phyloP scores from a whole-genome alignment of 2,113 vertebrate genomes.

The Calonectris borealis region DNA sequence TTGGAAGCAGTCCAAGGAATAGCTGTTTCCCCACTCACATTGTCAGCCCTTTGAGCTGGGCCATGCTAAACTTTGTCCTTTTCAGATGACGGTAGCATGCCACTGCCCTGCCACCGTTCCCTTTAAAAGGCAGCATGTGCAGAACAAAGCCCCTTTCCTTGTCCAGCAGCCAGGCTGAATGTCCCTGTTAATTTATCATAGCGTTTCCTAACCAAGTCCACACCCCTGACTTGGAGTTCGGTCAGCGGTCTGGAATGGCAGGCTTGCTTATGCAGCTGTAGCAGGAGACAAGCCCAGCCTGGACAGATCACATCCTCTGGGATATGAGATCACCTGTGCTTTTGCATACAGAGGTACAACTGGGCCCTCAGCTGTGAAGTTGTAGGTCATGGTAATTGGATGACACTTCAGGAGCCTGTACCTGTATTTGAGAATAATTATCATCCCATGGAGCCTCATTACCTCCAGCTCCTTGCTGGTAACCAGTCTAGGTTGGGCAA shows the following conservation, averaged over 20 bases:
- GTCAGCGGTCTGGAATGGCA: neutral
- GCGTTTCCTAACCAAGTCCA: neutral
- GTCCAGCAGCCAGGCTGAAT: neutral
- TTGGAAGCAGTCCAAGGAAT: neutral
- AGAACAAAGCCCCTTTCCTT: neutral
- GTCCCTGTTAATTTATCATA: neutral
- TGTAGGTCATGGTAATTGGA: neutral
- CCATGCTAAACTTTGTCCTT: neutral
- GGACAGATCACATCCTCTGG: neutral
- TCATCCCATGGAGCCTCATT: neutral
- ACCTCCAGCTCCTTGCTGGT: neutral
- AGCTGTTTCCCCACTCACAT: neutral
- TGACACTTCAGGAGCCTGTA: neutral
- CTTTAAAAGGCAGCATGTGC: neutral
- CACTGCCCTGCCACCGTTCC: neutral
- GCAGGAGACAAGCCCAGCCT: neutral
- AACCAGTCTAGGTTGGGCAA: too few species aligned
- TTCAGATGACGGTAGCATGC: fast-evolving
- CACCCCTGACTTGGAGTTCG: neutral
- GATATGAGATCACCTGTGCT: neutral
- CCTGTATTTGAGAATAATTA: neutral
- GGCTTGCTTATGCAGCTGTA: neutral
- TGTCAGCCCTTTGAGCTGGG: neutral
- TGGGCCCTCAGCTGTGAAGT: neutral
- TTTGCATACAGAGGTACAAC: neutral